Evolutionary conservation across 2,888 invertebrate species (phyloP).

Genomic region (Drosophila melanosoma): DNA sequence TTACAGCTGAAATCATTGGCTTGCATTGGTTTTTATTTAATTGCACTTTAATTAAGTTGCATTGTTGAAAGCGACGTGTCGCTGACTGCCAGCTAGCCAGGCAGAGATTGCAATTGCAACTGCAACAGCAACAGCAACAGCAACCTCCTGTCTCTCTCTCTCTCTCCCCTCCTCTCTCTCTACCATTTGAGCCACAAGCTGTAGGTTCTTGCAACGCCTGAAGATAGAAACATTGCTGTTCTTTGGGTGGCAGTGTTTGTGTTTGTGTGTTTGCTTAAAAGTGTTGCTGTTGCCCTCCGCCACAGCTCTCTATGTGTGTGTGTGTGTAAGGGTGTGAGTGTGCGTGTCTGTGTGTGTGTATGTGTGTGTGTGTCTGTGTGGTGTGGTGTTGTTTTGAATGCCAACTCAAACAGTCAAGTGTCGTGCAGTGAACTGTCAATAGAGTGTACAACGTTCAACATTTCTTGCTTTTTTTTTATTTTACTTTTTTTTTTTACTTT

Average conservation of each 20-base stretch:
- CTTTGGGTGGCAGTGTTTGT: conserved; percentile 26
- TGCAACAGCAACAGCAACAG: conserved; percentile 10
- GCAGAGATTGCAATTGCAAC: conserved; percentile 26
- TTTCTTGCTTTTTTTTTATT: conserved; percentile 21
- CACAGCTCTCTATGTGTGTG: conserved; percentile 18
- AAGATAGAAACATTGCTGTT: conserved; percentile 60
- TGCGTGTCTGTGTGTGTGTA: conserved; percentile 17
- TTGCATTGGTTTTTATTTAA: conserved; percentile 57
- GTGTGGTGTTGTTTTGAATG: conserved; percentile 69
- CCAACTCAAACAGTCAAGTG: conserved; percentile 79
- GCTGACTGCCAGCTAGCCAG: conserved; percentile 29
- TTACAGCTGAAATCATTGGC: conserved; percentile 35
- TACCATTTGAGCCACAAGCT: background rate
- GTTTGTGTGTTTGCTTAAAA: conserved; percentile 68
- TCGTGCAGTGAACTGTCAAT: conserved; percentile 80
- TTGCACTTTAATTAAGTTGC: conserved; percentile 77
- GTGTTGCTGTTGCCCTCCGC: conserved; percentile 41
- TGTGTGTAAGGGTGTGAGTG: conserved; percentile 11
- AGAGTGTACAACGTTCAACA: conserved; percentile 63
- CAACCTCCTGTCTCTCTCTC: background rate
- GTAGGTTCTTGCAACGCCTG: conserved; percentile 30
- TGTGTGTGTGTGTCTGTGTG: conserved; percentile 22
- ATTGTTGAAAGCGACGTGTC: conserved; percentile 72
- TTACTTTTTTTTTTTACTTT: background rate
- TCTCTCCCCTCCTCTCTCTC: background rate